phyloP scores from a whole-genome alignment of 2,113 vertebrate genomes.

The Poeciliopsis prolifica region DNA sequence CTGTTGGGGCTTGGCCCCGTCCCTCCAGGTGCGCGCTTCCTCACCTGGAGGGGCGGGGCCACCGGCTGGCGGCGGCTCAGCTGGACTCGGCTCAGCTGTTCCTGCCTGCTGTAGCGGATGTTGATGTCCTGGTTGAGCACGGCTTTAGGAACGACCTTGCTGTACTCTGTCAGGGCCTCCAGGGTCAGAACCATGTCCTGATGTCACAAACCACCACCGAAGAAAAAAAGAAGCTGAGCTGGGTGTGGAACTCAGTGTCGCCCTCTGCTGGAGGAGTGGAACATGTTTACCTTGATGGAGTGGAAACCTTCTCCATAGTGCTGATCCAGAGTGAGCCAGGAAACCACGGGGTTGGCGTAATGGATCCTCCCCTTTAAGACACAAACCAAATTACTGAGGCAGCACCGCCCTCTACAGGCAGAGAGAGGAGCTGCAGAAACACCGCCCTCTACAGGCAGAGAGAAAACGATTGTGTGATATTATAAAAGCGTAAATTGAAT shows the following conservation, averaged over 20 bases:
- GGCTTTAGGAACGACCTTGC: constrained; percentile 65
- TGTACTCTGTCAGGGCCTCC: constrained; percentile 87
- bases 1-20: not conserved
- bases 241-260: not conserved
- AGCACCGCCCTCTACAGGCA: not conserved
- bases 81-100: constrained; percentile 63
- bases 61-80: constrained; percentile 80
- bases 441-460: too few relatives aligned
- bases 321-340: constrained; percentile 91
- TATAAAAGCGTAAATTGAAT: not conserved
- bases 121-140: constrained; percentile 82
- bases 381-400: not conserved
- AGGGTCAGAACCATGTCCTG: constrained; percentile 90
- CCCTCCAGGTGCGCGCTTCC: not conserved
- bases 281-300: constrained; percentile 84
- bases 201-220: constrained; percentile 12
- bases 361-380: constrained; percentile 67
- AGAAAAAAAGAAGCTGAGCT: not conserved
- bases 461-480: not conserved
- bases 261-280: not conserved
- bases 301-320: constrained; percentile 87
- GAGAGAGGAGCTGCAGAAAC: not conserved
- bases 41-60: constrained; percentile 72
- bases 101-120: constrained; percentile 78
- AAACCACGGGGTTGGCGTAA: constrained; percentile 85